Percentiles rank a stretch among this genome's conserved stretches.
Conservation (phyloP, 2,888 invertebrate genomes). For the Drosophila hawaiiensis region DNA sequence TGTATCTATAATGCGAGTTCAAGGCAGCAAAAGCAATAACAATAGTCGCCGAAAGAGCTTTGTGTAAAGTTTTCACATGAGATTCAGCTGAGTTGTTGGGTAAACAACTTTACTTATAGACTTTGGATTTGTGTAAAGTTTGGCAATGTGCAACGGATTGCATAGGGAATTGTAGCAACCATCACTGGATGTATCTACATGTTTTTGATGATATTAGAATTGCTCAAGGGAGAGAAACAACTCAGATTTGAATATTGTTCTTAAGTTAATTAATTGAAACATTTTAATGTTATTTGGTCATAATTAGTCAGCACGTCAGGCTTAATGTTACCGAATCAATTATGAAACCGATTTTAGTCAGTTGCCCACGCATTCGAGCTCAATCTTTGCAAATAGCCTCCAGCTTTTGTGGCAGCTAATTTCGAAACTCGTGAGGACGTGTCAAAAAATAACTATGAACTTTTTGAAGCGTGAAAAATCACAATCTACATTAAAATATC, state of each 20-base stretch:
- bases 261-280: constrained; percentile 38
- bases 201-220: background rate
- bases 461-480: constrained; percentile 45
- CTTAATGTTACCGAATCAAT: constrained; percentile 27
- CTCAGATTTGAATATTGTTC: background rate
- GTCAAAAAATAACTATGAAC: constrained; percentile 37
- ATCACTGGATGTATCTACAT: background rate
- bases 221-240: background rate
- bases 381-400: constrained; percentile 33
- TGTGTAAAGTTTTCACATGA: constrained; percentile 58
- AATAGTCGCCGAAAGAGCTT: constrained; percentile 30
- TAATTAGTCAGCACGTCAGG: constrained; percentile 64
- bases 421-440: constrained; percentile 55
- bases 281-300: constrained; percentile 52
- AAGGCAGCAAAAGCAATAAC: constrained; percentile 48
- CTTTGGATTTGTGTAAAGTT: constrained; percentile 11
- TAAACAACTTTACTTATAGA: constrained; percentile 19
- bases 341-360: constrained; percentile 36
- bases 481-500: constrained; percentile 37
- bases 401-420: constrained; percentile 14
- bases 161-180: constrained; percentile 24
- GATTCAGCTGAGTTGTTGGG: constrained; percentile 12
- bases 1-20: constrained; percentile 49
- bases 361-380: constrained; percentile 31
- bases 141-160: constrained; percentile 40